These are phyloP conservation scores for Henicopernis longicauda DNA, from an alignment of 2,113 vertebrate species.

Conservation along the genomic window DNA sequence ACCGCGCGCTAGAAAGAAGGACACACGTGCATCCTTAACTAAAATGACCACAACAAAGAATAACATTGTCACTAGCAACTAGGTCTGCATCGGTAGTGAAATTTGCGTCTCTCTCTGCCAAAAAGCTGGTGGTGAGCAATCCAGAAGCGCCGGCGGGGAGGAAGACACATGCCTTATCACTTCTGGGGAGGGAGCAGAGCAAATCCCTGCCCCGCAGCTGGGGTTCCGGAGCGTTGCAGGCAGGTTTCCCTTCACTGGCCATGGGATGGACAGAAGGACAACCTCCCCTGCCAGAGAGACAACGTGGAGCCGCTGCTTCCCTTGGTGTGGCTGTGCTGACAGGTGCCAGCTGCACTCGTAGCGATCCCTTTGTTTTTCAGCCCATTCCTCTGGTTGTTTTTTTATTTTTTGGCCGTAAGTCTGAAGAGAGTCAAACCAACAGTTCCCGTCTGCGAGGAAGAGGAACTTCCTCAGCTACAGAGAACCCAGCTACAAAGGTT, in stretches of 20 bases:
- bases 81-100: background rate
- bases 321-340: background rate
- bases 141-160: background rate
- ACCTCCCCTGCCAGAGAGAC: no score
- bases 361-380: background rate
- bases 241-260: background rate
- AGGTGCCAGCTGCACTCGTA: fast-evolving
- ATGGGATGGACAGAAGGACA: background rate
- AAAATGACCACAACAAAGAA: background rate
- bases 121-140: background rate
- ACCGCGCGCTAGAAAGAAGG: background rate
- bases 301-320: background rate
- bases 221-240: fast-evolving
- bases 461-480: no score
- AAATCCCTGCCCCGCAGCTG: fast-evolving
- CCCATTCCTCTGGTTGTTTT: background rate
- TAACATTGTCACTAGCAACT: fast-evolving
- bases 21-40: background rate
- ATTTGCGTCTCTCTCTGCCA: no score
- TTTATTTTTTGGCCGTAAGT: background rate
- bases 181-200: background rate
- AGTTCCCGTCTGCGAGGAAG: background rate
- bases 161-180: fast-evolving
- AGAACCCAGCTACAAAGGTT: background rate
- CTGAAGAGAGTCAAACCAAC: background rate